Evolutionary conservation across 2,113 vertebrate genomes (phyloP), one percentile per base, ranked within the genome.

Genomic region (Progne subis): DNA sequence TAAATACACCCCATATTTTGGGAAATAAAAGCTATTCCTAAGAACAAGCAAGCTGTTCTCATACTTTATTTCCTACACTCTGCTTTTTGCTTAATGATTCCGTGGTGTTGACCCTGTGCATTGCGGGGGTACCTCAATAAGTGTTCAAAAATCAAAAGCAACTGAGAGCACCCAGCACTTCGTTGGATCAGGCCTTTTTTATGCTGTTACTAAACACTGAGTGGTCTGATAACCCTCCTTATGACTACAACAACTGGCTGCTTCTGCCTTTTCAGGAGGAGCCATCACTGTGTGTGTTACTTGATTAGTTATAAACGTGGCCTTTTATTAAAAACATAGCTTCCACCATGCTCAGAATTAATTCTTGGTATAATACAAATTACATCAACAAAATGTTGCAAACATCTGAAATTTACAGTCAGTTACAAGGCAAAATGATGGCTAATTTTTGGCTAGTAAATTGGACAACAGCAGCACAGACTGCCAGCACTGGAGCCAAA

Each of bases 231-330:
- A 94, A 93, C 60, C 77, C 80, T 97, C 83, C 59, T 69, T 82
- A 56, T 39, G 69, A 87, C 60, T 63, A 74, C 78, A 97, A 47
- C 41, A 87, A 57, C 43, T 60, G 83, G 64, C 28, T 93, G 8
- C 34, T 83, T 92, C 75, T 89, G 56, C 82, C 83, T 85, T 93
- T 97, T 90, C 88, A 80, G 60, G 37, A 88, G 92, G 63, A 96
- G 61, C 65, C 74, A 75, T 81, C 47, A 60, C 77, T 37, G 3
- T 85, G 49, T 79, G 37, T 56, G 39, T 69, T 76, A 86, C 71
- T 92, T 32, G 47, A 95, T 91, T 95, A 95, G 94, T 97, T 97
- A 97, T 81, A 96, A 96, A 87, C 15, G 63, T 18, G 47, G 88
- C 69, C 74, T 96, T 95, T 96, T 60, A 96, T 86, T 89, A 95